A percentile compares a stretch with the other conserved stretches of the same genome.
Conservation (phyloP, 2,797 vertebrate species). For the Sarcoramphus papa region DNA sequence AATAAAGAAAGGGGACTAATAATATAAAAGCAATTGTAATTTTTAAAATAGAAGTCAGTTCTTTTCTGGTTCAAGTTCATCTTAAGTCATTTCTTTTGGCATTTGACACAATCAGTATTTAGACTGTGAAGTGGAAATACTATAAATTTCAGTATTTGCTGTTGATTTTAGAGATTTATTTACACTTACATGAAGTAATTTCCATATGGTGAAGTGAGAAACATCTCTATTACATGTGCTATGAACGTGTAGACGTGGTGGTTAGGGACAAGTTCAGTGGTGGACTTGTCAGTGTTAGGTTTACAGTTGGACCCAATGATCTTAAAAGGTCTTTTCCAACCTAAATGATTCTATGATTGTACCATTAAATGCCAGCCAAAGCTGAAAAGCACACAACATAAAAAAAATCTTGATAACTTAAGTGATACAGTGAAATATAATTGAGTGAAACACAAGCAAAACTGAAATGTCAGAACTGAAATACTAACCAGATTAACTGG, state of each 20-base stretch:
- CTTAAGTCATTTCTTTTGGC: not conserved
- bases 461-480: not conserved
- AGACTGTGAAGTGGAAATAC: not conserved
- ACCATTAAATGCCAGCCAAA: not conserved
- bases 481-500: not conserved
- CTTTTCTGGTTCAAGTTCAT: not conserved
- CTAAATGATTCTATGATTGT: not conserved
- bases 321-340: not conserved
- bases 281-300: not conserved
- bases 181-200: not conserved
- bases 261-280: not conserved
- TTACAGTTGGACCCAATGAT: not conserved
- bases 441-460: not conserved
- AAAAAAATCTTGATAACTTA: not conserved
- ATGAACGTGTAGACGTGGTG: accelerated
- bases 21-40: not conserved
- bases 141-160: not conserved
- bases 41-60: accelerated
- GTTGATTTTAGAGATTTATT: not conserved
- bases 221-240: accelerated
- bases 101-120: not conserved
- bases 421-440: not conserved
- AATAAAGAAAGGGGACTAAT: not conserved
- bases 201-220: not conserved
- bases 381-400: not conserved